Base-by-base conservation (phyloP, 2,888 invertebrate genomes). In the Muschampia plurimacula region DNA sequence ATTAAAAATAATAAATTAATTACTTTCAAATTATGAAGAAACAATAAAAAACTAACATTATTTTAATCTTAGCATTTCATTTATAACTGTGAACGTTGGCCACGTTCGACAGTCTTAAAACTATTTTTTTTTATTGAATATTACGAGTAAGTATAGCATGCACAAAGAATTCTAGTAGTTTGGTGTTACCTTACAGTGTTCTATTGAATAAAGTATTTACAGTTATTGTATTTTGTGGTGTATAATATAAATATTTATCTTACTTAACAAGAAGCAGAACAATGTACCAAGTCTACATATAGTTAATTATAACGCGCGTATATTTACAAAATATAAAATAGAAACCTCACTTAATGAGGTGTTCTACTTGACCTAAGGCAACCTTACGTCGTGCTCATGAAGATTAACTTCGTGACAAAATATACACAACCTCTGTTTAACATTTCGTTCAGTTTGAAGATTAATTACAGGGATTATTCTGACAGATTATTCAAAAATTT, bases 181-280 rank as follows among this genome's bases (percentile, higher is more conserved):
- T 69, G 69, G 69, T 69, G 69, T 69, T 69, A 44, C 63, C 64
- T 64, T 69, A 69, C 69, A 69, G 69, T 69, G 69, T 41, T 69
- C 22, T 10, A 62, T 69, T 44, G 39, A 13, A 49, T 49, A 55
- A 28, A 32, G 41, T 69, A 69, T 69, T 52, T 69, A 69, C 69
- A 69, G 15, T 52, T 22, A 62, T 52, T 69, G 44, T 22, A 55
- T 55, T 55, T 9, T 55, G 0, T 55, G 49, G 13, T n/a, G 22
- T 22, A 22, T 22, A 22, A 22, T 22, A 22, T 22, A 22, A 0
- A 22, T 10, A 57, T 28, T 12, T 57, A 10, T 3, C 2, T 57
- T 15, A 57, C 12, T 4, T 57, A 12, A 57, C 4, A n/a, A 5
- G 5, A 52, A 57, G 57, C 57, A 57, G 57, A 57, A 57, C 28